Percentiles rank a stretch among this genome's conserved stretches.
These are phyloP conservation scores for Micrastur ruficollis DNA, from an alignment of 2,797 vertebrate species.

Conservation along the genomic window DNA sequence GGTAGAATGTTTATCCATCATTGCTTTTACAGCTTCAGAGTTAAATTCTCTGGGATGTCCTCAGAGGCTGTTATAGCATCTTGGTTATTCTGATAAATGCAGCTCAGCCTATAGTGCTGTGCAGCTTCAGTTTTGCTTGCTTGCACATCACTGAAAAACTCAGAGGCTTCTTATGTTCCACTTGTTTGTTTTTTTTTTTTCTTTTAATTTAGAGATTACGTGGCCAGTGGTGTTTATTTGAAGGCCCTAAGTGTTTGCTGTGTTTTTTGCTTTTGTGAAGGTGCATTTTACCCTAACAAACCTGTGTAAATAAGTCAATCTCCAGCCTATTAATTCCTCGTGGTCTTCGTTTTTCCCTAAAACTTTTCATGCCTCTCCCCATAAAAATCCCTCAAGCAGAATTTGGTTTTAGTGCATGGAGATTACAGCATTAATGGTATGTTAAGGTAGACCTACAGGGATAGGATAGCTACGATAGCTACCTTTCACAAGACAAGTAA, in stretches of 20 bases:
- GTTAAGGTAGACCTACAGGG: not conserved
- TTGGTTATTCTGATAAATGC: not conserved
- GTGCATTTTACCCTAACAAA: not conserved
- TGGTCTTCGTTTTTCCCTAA: not conserved
- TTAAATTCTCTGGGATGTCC: not conserved
- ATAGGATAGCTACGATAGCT: not conserved
- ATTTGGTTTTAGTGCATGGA: not conserved
- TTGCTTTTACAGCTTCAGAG: not conserved
- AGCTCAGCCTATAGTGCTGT: not conserved
- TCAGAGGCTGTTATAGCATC: not conserved
- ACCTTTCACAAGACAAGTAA: accelerated
- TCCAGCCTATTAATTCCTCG: not conserved
- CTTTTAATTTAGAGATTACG: not conserved
- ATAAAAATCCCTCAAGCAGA: not conserved
- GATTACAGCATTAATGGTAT: not conserved
- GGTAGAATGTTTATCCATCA: not conserved
- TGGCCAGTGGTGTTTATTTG: not conserved
- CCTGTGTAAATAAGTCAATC: not conserved
- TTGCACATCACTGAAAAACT: not conserved
- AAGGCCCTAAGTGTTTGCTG: not conserved
- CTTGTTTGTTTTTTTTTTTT: not conserved
- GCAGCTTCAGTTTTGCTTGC: not conserved
- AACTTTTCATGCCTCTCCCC: not conserved
- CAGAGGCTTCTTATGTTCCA: not conserved
- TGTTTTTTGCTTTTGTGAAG: not conserved